Evolutionary conservation across 2,113 vertebrate species (phyloP), one percentile per base, ranked within the genome.

Genomic region (Antechinus stuartii): DNA sequence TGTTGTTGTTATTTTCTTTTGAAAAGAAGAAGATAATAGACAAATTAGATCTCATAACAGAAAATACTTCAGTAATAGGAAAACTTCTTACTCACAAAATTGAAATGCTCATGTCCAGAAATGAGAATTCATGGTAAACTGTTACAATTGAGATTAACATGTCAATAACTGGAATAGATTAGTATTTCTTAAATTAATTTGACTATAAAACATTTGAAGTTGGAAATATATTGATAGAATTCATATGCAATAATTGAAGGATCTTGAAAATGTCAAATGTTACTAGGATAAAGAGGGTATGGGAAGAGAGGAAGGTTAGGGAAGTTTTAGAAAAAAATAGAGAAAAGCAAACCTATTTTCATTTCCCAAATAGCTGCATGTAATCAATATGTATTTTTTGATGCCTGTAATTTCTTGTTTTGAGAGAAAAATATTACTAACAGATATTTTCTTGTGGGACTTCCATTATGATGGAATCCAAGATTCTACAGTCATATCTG

Each of bases 61-160:
- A 93, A 95, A 49, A 90, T 54, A 61, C 5, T 24, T 56, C 23
- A 50, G 46, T 68, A 93, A 52, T 55, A 30, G 89, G 84, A 90
- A 27, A 92, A 92, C 68, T 49, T 2, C 94, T 61, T 54, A 3
- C 12, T 52, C 8, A 90, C 89, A 89, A 76, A 91, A 92, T 89
- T 3, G 24, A 47, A 54, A 61, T 89, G 46, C 26, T 54, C 84
- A 1, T 12, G 57, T 16, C 11, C 46, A 11, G 55, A 84, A 91
- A 68, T 91, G n/a, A 93, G 49, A 68, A 52, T n/a, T 56, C 52
- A 93, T n/a, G 94, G 54, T 23, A n/a, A 84, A 90, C 47, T 49
- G 23, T 30, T 89, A n/a, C 24, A 92, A 49, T 94, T 96, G 76
- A 92, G 27, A 95, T 56, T 0, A 94, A 91, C 89, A 92, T 90